phyloP scores from a whole-genome alignment of 2,113 vertebrate genomes.

The Bostrychus sinensis region DNA sequence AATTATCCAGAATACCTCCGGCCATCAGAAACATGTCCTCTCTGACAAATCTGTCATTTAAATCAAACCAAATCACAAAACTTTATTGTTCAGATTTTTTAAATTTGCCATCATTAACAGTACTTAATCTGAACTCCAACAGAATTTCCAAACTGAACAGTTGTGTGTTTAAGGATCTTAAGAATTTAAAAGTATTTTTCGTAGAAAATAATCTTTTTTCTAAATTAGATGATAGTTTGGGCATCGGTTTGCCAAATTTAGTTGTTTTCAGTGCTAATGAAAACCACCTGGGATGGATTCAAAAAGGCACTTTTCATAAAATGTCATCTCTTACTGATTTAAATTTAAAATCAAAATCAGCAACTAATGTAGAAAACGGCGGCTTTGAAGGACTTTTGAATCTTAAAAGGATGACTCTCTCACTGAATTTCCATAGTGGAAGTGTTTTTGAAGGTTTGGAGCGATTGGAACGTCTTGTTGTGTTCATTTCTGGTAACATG shows the following conservation, averaged over 20 bases:
- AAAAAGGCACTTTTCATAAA: neutral
- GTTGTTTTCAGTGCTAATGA: neutral
- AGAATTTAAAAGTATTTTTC: conserved; percentile 32
- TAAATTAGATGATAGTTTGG: neutral
- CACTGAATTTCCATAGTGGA: neutral
- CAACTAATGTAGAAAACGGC: neutral
- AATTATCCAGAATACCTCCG: conserved; percentile 23
- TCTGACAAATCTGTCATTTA: conserved; percentile 55
- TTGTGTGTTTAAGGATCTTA: conserved; percentile 46
- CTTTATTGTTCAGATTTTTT: conserved; percentile 53
- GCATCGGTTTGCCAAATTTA: neutral
- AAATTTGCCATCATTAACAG: conserved; percentile 38
- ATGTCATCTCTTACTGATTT: neutral
- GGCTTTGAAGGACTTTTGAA: neutral
- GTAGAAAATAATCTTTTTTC: conserved; percentile 26
- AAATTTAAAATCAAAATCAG: neutral
- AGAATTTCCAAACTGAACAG: conserved; percentile 34
- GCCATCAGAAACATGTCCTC: conserved; percentile 26
- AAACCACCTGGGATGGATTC: neutral
- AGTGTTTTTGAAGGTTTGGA: neutral
- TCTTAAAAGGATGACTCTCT: neutral
- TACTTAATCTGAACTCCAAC: conserved; percentile 51
- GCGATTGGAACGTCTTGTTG: neutral
- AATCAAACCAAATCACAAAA: conserved; percentile 43
- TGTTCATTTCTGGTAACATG: neutral